Evolutionary conservation across 2,797 vertebrate genomes (phyloP).

Genomic region (Distichodus sexfasciatus): DNA sequence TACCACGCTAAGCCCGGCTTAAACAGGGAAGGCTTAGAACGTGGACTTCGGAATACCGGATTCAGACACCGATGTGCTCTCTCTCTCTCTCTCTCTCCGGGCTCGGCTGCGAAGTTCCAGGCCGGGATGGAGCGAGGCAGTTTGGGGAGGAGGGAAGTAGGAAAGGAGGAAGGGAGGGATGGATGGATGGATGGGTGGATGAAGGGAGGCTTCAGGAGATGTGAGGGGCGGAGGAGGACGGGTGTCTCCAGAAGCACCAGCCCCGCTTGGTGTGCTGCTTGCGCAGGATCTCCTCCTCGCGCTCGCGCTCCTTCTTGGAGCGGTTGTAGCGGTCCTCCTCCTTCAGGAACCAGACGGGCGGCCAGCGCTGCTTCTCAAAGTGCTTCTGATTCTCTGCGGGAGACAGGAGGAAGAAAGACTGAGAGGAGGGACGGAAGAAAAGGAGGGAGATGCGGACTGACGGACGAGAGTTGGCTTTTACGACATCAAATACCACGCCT

Average conservation of each 20-base stretch:
- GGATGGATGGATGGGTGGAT: slow-evolving; percentile 17
- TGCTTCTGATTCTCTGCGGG: slow-evolving; percentile 81
- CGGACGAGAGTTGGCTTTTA: not conserved
- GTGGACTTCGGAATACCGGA: no score
- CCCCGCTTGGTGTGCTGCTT: slow-evolving; percentile 85
- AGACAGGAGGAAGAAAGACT: not conserved
- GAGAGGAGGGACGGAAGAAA: not conserved
- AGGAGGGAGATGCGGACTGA: not conserved
- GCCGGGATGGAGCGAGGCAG: slow-evolving; percentile 27
- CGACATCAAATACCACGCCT: no score
- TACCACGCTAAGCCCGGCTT: slow-evolving; percentile 9
- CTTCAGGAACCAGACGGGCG: slow-evolving; percentile 90
- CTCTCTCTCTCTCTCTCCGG: no score
- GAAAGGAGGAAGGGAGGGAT: slow-evolving; percentile 5
- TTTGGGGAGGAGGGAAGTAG: slow-evolving; percentile 12
- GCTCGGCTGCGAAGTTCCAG: slow-evolving; percentile 50
- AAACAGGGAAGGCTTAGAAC: slow-evolving; percentile 17
- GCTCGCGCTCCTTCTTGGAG: slow-evolving; percentile 83
- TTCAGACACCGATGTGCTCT: slow-evolving; percentile 19
- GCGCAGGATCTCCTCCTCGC: slow-evolving; percentile 83
- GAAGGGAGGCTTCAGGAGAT: slow-evolving; percentile 65
- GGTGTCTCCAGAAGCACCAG: slow-evolving; percentile 89
- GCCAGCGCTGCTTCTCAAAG: slow-evolving; percentile 90
- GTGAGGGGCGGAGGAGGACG: slow-evolving; percentile 72
- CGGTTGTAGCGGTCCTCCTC: slow-evolving; percentile 89